Evolutionary conservation across 2,888 invertebrate species (phyloP).

Genomic region (Auanema freiburgensis): DNA sequence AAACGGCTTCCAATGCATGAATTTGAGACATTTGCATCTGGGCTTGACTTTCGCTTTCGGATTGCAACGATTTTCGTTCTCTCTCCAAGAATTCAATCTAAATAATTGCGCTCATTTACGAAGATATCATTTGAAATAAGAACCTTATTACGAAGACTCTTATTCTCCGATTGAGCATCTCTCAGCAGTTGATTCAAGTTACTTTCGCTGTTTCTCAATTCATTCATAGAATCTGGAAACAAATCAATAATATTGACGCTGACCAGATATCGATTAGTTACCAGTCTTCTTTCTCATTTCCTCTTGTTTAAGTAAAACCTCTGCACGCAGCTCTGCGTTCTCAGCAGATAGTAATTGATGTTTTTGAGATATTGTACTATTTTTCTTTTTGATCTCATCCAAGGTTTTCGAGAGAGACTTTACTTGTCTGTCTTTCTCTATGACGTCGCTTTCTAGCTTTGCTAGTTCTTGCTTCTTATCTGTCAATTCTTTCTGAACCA

Average conservation of each 20-base stretch:
- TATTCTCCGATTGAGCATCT: slow-evolving; percentile 61
- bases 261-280: too few species aligned
- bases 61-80: slow-evolving; percentile 62
- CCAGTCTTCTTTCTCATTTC: too few species aligned
- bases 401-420: too few species aligned
- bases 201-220: too few species aligned
- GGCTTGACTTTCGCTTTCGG: slow-evolving; percentile 62
- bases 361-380: not conserved
- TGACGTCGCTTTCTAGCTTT: slow-evolving; percentile 45
- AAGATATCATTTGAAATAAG: slow-evolving; percentile 4
- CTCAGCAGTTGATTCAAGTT: slow-evolving; percentile 38
- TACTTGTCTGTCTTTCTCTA: too few species aligned
- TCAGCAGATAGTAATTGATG: slow-evolving; percentile 33
- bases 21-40: slow-evolving; percentile 63
- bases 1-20: slow-evolving; percentile 63
- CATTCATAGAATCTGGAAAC: too few species aligned
- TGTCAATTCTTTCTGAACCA: slow-evolving; percentile 57
- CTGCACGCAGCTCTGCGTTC: slow-evolving; percentile 40
- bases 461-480: slow-evolving; percentile 61
- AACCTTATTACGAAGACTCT: slow-evolving; percentile 60
- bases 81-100: slow-evolving; percentile 61
- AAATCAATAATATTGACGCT: too few species aligned
- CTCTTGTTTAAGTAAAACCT: too few species aligned
- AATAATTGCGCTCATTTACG: not conserved
- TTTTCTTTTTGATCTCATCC: too few species aligned